These are phyloP conservation scores for Entomobrya proxima DNA, from an alignment of 2,888 invertebrate genomes.

Conservation along the genomic window DNA sequence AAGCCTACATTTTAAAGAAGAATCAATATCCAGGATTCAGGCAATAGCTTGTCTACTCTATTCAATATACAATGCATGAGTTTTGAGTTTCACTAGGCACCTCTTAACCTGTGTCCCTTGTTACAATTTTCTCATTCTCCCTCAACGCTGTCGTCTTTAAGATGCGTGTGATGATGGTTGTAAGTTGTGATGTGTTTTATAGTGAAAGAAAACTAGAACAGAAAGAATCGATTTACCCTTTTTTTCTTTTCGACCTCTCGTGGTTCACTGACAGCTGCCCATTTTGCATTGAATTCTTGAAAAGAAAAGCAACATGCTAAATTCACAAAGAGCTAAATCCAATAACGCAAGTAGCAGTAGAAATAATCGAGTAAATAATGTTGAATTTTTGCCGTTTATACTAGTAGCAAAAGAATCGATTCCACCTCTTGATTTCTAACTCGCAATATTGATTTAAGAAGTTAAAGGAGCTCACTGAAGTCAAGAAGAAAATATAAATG, in stretches of 20 bases:
- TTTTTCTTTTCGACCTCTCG: background rate
- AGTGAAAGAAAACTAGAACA: background rate
- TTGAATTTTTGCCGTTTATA: too few species aligned
- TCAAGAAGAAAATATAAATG: background rate
- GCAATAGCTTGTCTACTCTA: too few species aligned
- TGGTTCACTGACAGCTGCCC: conserved; percentile 20
- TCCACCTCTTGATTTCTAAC: too few species aligned
- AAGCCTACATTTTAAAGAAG: too few species aligned
- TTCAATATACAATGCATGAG: too few species aligned
- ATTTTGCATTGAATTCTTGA: background rate
- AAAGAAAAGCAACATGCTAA: background rate
- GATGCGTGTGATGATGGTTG: background rate
- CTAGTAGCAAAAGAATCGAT: too few species aligned
- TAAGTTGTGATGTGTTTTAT: background rate
- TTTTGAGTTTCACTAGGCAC: too few species aligned
- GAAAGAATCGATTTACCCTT: conserved; percentile 24
- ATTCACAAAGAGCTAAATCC: background rate
- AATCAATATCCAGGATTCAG: too few species aligned
- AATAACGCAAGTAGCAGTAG: too few species aligned
- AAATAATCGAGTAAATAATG: too few species aligned
- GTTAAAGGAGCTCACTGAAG: background rate
- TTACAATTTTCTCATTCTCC: background rate
- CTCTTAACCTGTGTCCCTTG: background rate
- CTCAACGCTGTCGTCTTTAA: too few species aligned
- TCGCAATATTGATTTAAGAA: too few species aligned